Evolutionary conservation across 2,797 vertebrate genomes (phyloP).

Genomic region (Poeciliopsis turneri): DNA sequence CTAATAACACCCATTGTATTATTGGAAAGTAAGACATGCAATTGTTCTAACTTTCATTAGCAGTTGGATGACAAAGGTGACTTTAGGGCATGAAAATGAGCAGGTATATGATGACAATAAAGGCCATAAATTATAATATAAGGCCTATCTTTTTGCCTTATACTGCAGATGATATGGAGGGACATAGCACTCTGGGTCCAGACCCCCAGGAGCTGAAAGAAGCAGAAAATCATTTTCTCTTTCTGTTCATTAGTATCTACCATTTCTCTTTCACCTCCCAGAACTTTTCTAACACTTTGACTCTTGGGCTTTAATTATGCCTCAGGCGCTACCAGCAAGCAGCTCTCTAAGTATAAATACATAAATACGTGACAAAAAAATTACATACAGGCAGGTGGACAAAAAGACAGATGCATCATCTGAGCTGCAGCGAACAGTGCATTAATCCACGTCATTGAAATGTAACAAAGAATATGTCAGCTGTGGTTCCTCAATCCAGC

Average conservation of each 20-base stretch:
- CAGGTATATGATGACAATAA: conserved; percentile 58
- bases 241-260: conserved; percentile 54
- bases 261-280: conserved; percentile 60
- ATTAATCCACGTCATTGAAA: conserved; percentile 62
- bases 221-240: conserved; percentile 52
- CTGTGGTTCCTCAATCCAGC: conserved; percentile 45
- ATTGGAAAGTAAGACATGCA: conserved; percentile 48
- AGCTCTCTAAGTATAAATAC: conserved; percentile 61
- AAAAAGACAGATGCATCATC: conserved; percentile 22
- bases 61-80: conserved; percentile 45
- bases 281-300: conserved; percentile 49
- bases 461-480: conserved; percentile 52
- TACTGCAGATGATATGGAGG: conserved; percentile 45
- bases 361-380: conserved; percentile 54
- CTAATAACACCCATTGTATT: conserved; percentile 45
- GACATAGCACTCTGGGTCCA: conserved; percentile 42
- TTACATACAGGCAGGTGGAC: conserved; percentile 43
- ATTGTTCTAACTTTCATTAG: conserved; percentile 60
- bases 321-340: conserved; percentile 45
- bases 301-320: conserved; percentile 70
- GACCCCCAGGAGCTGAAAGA: conserved; percentile 27
- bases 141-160: conserved; percentile 45
- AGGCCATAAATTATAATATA: conserved; percentile 58
- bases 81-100: conserved; percentile 58
- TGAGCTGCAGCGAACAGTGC: conserved; percentile 33